phyloP scores from a whole-genome alignment of 2,797 vertebrate species.

The Sebastolobus altivelis region DNA sequence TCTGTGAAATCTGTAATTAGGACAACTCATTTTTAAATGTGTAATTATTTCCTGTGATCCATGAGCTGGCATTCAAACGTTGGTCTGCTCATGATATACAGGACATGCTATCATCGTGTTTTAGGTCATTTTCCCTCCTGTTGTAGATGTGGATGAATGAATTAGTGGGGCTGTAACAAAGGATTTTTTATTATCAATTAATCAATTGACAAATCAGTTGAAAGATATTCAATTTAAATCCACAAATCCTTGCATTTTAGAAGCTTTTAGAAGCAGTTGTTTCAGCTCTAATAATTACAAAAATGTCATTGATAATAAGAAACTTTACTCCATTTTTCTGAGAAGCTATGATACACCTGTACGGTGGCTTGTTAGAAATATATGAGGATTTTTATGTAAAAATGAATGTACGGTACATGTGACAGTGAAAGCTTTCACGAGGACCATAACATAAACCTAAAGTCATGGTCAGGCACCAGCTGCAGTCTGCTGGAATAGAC shows the following conservation, averaged over 20 bases:
- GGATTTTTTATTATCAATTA: background rate
- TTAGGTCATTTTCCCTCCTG: background rate
- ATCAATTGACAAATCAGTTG: background rate
- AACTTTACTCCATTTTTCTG: background rate
- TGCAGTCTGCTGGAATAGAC: background rate
- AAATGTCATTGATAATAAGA: background rate
- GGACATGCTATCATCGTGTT: background rate
- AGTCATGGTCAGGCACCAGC: background rate
- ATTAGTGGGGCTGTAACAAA: background rate
- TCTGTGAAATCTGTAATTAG: background rate
- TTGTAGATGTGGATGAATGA: background rate
- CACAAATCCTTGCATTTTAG: background rate
- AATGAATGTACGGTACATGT: background rate
- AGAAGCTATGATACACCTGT: background rate
- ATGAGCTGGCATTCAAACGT: background rate
- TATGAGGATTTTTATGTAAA: background rate
- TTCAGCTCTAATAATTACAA: background rate
- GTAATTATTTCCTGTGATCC: background rate
- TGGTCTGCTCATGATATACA: background rate
- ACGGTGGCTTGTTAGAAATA: background rate
- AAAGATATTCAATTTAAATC: background rate
- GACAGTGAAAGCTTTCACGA: background rate
- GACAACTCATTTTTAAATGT: background rate
- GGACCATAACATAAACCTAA: background rate
- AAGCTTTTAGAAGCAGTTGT: background rate